These are phyloP conservation scores for Neolamprologus kungweensis DNA, from an alignment of 2,113 vertebrate species.

Conservation along the genomic window DNA sequence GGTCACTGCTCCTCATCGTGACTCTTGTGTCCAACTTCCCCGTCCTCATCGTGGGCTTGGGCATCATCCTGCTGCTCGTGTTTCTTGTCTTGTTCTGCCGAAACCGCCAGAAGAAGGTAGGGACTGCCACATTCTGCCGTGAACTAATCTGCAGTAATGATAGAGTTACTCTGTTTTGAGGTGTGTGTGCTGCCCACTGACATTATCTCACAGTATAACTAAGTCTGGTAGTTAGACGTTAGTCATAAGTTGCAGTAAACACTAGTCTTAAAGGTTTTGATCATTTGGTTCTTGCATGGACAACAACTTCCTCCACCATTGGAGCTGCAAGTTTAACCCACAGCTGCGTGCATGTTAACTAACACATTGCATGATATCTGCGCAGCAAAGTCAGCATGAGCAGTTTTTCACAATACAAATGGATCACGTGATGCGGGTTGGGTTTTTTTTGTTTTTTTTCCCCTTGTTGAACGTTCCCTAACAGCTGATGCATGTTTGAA, in stretches of 20 bases:
- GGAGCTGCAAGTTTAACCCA: slow-evolving; percentile 11
- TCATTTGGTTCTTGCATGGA: slow-evolving; percentile 4
- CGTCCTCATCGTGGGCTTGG: slow-evolving; percentile 71
- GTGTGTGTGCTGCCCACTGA: not conserved
- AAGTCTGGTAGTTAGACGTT: not conserved
- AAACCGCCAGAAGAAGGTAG: slow-evolving; percentile 74
- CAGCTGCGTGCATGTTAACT: slow-evolving; percentile 15
- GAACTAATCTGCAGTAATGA: not conserved
- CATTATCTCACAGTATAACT: not conserved
- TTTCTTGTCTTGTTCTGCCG: slow-evolving; percentile 69
- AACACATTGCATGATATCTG: slow-evolving; percentile 30
- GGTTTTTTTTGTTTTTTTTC: accelerated
- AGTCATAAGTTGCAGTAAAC: not conserved
- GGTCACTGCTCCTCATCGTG: slow-evolving; percentile 67
- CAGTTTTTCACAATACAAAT: not conserved
- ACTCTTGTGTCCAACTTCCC: slow-evolving; percentile 73
- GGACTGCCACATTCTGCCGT: not conserved
- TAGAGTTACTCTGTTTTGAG: not conserved
- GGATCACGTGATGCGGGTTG: not conserved
- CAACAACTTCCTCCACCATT: not conserved
- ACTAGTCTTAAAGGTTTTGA: not conserved
- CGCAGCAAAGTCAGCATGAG: slow-evolving; percentile 8
- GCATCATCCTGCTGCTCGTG: slow-evolving; percentile 68
- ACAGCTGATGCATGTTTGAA: not conserved
- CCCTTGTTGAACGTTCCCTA: not conserved